Evolutionary conservation across 2,888 invertebrate species (phyloP).

Genomic region (Criorhina ranunculi): DNA sequence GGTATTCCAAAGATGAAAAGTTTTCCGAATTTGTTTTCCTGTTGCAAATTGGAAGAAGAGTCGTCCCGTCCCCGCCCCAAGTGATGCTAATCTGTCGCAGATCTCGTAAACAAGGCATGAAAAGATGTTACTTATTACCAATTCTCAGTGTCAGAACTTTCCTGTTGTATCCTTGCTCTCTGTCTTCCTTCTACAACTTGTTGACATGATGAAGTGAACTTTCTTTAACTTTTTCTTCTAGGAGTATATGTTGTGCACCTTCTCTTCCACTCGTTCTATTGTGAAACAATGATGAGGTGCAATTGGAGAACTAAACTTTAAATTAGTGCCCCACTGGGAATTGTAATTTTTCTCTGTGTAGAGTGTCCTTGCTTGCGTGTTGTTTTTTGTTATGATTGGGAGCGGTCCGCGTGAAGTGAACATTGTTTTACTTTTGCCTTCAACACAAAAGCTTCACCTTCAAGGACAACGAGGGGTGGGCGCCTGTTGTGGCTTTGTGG

Average conservation of each 20-base stretch:
- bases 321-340: constrained; percentile 46
- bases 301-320: constrained; percentile 65
- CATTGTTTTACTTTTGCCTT: constrained; percentile 34
- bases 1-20: neutral
- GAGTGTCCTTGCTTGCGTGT: constrained; percentile 37
- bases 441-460: constrained; percentile 13
- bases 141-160: constrained; percentile 67
- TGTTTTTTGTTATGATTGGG: constrained; percentile 42
- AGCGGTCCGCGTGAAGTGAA: constrained; percentile 32
- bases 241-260: neutral
- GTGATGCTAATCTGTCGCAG: constrained; percentile 56
- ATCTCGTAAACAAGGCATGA: constrained; percentile 53
- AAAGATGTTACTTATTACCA: constrained; percentile 59
- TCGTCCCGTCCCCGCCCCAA: constrained; percentile 4
- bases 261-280: constrained; percentile 7
- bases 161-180: constrained; percentile 53
- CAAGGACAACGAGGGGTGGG: constrained; percentile 21
- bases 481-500: constrained; percentile 37
- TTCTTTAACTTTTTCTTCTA: constrained; percentile 46
- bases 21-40: constrained; percentile 35
- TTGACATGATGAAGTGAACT: constrained; percentile 75
- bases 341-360: constrained; percentile 31
- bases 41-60: neutral
- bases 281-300: constrained; percentile 57
- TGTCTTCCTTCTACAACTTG: constrained; percentile 55